A percentile compares a stretch with the other conserved stretches of the same genome.
Evolutionary conservation across 2,888 invertebrate species (phyloP).

Genomic region (Drosophila nigritarsus): DNA sequence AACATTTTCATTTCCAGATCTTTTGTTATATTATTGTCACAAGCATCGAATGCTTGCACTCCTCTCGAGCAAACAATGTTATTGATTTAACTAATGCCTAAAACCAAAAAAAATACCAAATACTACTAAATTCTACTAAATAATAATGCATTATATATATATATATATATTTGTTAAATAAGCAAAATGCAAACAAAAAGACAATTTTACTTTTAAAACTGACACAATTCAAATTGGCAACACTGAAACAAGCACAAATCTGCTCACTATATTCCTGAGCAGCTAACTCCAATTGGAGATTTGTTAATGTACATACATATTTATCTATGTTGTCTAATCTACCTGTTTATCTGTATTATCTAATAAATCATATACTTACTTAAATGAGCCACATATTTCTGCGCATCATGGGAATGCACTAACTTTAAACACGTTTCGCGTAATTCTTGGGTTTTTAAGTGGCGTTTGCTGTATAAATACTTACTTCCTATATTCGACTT

Average conservation of each 20-base stretch:
- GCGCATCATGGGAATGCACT: not conserved
- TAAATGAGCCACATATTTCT: not conserved
- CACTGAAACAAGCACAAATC: not conserved
- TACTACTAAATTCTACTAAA: no score
- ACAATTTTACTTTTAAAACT: not conserved
- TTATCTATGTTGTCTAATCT: not conserved
- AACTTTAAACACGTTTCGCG: not conserved
- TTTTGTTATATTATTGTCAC: not conserved
- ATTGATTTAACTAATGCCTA: not conserved
- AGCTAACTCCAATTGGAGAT: constrained; percentile 19
- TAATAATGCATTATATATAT: no score
- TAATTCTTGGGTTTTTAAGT: constrained; percentile 9
- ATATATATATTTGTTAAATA: no score
- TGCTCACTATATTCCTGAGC: constrained; percentile 5
- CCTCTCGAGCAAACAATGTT: no score
- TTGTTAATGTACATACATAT: constrained; percentile 6
- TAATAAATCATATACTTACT: not conserved
- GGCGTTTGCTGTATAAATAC: constrained; percentile 13
- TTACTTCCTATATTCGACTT: constrained; percentile 30
- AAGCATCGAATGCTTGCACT: not conserved
- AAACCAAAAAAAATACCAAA: no score
- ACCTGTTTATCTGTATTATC: constrained; percentile 10
- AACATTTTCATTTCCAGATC: not conserved
- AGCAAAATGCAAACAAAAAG: not conserved
- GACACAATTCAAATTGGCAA: not conserved